These are phyloP conservation scores for Drosophila koepferae DNA, from an alignment of 2,888 invertebrate genomes.

Conservation along the genomic window DNA sequence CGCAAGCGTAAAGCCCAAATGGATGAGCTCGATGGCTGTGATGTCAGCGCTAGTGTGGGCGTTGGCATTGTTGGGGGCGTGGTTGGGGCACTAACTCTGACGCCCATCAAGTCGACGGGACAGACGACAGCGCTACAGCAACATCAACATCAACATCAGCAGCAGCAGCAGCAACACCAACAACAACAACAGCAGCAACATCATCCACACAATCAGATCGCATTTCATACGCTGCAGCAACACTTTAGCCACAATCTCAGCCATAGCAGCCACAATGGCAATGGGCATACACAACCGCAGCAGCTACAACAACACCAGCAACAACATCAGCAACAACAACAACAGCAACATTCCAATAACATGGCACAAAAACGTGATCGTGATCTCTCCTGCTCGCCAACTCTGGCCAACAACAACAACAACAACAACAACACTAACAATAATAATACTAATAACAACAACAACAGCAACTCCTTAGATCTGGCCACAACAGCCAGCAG, in stretches of 20 bases:
- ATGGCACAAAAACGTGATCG: constrained; percentile 80
- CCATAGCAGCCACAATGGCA: constrained; percentile 51
- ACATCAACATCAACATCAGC: constrained; percentile 23
- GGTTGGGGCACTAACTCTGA: constrained; percentile 69
- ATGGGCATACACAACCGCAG: constrained; percentile 58
- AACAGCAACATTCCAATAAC: constrained; percentile 80
- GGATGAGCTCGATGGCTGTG: constrained; percentile 58
- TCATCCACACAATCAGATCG: constrained; percentile 68
- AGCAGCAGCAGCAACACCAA: constrained; percentile 29
- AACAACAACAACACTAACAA: constrained; percentile 30
- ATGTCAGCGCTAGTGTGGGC: constrained; percentile 31
- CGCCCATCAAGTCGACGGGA: constrained; percentile 64
- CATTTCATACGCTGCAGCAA: constrained; percentile 73
- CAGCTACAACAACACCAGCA: constrained; percentile 30
- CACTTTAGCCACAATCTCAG: constrained; percentile 71
- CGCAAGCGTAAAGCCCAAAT: constrained; percentile 69
- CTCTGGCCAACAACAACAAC: constrained; percentile 39
- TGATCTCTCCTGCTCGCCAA: constrained; percentile 73
- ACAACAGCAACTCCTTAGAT: constrained; percentile 46
- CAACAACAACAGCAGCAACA: constrained; percentile 50
- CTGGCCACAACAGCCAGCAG: constrained; percentile 45
- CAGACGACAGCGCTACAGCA: constrained; percentile 27
- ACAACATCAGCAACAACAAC: constrained; percentile 50
- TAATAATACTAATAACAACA: constrained; percentile 19
- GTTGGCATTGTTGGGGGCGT: constrained; percentile 63